These are phyloP conservation scores for Ptychoptera contaminata DNA, from an alignment of 2,888 invertebrate genomes.

Conservation along the genomic window DNA sequence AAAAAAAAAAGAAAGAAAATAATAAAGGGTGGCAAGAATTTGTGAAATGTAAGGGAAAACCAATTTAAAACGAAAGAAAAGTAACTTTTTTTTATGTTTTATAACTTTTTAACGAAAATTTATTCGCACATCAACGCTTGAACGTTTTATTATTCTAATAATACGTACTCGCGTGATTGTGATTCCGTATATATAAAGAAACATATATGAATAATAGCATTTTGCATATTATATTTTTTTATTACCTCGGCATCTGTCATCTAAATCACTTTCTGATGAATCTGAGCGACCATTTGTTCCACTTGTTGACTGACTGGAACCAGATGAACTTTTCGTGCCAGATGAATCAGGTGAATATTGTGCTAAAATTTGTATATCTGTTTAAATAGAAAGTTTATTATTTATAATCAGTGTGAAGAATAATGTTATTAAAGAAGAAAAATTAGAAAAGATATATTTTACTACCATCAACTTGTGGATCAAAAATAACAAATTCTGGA, in stretches of 20 bases:
- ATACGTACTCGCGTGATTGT: no score
- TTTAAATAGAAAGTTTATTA: slow-evolving; percentile 10
- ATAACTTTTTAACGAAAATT: no score
- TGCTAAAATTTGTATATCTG: slow-evolving; percentile 21
- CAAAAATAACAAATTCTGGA: slow-evolving; percentile 95
- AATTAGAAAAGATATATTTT: background rate
- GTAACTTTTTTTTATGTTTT: no score
- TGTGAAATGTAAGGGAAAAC: no score
- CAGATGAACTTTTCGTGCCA: slow-evolving; percentile 35
- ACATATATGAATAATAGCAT: no score
- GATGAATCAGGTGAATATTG: slow-evolving; percentile 32
- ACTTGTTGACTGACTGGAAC: slow-evolving; percentile 35
- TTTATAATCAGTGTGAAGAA: background rate
- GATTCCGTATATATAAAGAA: no score
- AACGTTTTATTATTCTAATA: no score
- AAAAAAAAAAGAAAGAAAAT: no score
- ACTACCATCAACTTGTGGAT: slow-evolving; percentile 69
- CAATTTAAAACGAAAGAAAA: no score
- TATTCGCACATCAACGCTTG: no score
- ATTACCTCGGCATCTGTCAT: slow-evolving; percentile 37
- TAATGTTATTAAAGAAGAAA: background rate
- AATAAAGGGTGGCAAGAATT: no score
- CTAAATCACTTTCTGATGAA: slow-evolving; percentile 49
- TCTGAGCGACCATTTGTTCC: slow-evolving; percentile 37
- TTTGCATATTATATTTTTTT: slow-evolving; percentile 4